Evolutionary conservation across 2,797 vertebrate genomes (phyloP).

Genomic region (Cheracebus regulus): DNA sequence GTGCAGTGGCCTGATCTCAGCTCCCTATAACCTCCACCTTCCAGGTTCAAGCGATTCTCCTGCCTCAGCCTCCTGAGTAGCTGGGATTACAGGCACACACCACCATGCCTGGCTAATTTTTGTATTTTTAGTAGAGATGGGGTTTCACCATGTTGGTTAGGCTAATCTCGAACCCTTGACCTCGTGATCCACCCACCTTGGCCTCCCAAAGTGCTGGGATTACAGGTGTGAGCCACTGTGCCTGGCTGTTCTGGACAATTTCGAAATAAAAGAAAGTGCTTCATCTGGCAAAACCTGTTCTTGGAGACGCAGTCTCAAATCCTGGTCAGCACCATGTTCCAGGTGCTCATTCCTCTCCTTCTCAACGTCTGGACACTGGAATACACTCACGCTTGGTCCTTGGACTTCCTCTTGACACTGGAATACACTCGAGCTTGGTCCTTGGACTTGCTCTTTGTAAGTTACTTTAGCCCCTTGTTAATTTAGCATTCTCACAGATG

Average conservation of each 20-base stretch:
- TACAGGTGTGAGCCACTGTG: too few species aligned
- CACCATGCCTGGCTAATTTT: too few species aligned
- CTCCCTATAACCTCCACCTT: too few species aligned
- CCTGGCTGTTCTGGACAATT: neutral
- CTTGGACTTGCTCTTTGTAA: neutral
- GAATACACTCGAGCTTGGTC: neutral
- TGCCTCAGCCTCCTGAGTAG: too few species aligned
- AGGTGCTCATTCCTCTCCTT: neutral
- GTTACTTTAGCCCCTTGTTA: neutral
- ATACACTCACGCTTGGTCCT: neutral
- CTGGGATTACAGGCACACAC: too few species aligned
- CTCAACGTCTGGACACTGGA: neutral
- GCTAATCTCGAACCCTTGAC: too few species aligned
- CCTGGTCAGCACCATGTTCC: neutral
- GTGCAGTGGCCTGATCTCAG: too few species aligned
- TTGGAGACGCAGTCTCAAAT: neutral
- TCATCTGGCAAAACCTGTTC: neutral
- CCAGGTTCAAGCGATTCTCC: too few species aligned
- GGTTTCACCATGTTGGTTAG: too few species aligned
- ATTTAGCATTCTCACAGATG: neutral
- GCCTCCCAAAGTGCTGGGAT: too few species aligned
- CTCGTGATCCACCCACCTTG: too few species aligned
- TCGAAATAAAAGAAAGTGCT: neutral
- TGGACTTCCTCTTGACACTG: neutral
- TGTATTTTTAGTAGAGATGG: too few species aligned